Conservation (phyloP, 2,797 vertebrate species). For the Cyprinodon diabolis region DNA sequence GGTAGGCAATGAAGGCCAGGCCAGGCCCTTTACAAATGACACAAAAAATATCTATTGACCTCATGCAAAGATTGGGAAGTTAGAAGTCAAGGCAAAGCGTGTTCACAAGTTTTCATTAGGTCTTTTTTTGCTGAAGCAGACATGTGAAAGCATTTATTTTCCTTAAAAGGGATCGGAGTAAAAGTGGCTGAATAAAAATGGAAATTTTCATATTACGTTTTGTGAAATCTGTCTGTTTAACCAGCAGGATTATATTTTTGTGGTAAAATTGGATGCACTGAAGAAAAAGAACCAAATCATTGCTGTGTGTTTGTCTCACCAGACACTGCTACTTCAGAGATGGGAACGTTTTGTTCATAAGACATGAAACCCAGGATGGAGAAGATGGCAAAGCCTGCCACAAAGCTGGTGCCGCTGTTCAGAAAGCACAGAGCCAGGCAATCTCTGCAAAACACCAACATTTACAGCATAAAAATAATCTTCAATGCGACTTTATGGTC, state of each 20-base stretch:
- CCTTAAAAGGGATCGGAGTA: not conserved
- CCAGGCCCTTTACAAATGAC: slow-evolving; percentile 82
- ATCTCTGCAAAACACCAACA: slow-evolving; percentile 79
- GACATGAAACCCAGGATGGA: slow-evolving; percentile 96
- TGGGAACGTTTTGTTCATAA: slow-evolving; percentile 88
- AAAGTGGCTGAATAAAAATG: not conserved
- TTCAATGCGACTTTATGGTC: too few species aligned
- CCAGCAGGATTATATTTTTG: not conserved
- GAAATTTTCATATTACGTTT: not conserved
- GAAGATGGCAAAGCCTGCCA: slow-evolving; percentile 93
- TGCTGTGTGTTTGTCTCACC: slow-evolving; percentile 68
- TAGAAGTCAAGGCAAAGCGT: too few species aligned
- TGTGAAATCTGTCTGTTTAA: not conserved
- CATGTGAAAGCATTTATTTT: not conserved
- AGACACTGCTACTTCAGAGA: slow-evolving; percentile 90
- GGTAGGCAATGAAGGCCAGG: slow-evolving; percentile 93
- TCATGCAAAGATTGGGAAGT: too few species aligned
- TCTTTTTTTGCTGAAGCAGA: not conserved
- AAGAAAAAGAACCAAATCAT: too few species aligned
- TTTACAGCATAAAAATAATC: not conserved
- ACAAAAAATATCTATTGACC: not conserved
- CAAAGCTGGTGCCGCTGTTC: slow-evolving; percentile 91
- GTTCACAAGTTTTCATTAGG: too few species aligned
- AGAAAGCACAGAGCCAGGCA: slow-evolving; percentile 87
- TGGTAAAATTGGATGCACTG: not conserved